Base-by-base conservation (phyloP, 2,888 invertebrate species). In the Vesta saturnalis region DNA sequence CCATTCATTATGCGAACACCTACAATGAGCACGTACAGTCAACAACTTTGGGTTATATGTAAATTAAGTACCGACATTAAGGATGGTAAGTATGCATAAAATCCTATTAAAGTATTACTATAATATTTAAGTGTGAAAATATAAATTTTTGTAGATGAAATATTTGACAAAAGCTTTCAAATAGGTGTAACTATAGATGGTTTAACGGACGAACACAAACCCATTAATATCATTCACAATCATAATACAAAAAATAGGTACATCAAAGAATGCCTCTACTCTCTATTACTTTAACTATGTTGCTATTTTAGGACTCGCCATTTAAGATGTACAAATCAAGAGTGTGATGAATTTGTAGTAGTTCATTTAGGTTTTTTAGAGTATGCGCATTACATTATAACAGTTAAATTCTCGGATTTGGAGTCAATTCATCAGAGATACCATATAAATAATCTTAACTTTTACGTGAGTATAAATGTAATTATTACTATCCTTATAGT, bases 21-120 rank as follows among this genome's bases (percentile, higher is more conserved):
- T 0, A 86, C 92, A 16, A 86, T 97, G 82, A 93, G 95, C 30
- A 92, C 95, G 0, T 95, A 97, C 76, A 92, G 93, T 63, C 97
- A 97, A 82, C 97, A 98, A 80, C 83, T 98, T 67, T 98, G 98
- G 97, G 86, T 98, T 0, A 92, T 95, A 71, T 94, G 94, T 0
- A 93, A 94, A 81, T 87, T 96, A 78, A 86, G 91, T 35, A 95
- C 95, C 2, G 90, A 91, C 76, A 94, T 94, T 83, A 91, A 89
- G 74, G 95, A 95, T 79, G 94, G 95, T 94, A 85, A 82, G 77
- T 56, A 30, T 30, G 30, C 30, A 6, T 5, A 30, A 30, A 30
- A n/a, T n/a, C n/a, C n/a, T n/a, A n/a, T 30, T 30, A 6, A 30
- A 30, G 30, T 30, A 30, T 30, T 30, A 30, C 30, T 30, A 10